Percentiles rank a stretch among this genome's conserved stretches.
Conservation (phyloP, 2,113 vertebrate species). For the Dolichallabes microphthalmus region DNA sequence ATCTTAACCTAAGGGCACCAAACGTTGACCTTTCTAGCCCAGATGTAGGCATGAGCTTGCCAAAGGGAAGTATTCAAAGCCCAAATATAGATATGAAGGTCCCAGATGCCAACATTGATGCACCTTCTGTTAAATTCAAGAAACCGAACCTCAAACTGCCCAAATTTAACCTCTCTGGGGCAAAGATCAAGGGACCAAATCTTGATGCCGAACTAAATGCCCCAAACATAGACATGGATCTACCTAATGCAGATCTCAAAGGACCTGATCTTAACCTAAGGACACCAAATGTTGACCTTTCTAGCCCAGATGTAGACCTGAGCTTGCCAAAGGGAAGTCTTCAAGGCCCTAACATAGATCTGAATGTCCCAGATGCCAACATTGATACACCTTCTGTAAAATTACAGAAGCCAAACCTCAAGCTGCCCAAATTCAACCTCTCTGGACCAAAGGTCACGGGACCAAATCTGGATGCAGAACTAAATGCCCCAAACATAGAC, state of each 20-base stretch:
- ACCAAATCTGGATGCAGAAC: constrained; percentile 46
- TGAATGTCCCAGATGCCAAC: constrained; percentile 58
- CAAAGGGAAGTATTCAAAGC: constrained; percentile 53
- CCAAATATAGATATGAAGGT: constrained; percentile 57
- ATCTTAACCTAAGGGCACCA: constrained; percentile 56
- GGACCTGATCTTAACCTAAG: constrained; percentile 39
- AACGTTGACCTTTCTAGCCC: constrained; percentile 57
- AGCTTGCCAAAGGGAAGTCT: constrained; percentile 55
- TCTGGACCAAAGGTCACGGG: constrained; percentile 48
- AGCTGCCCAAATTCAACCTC: constrained; percentile 51
- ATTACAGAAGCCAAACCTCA: constrained; percentile 62
- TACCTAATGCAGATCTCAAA: constrained; percentile 42
- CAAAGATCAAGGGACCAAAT: constrained; percentile 51
- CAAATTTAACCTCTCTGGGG: constrained; percentile 45
- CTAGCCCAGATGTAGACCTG: constrained; percentile 45
- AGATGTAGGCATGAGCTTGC: constrained; percentile 40
- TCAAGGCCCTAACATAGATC: constrained; percentile 54
- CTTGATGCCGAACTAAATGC: constrained; percentile 36
- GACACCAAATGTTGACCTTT: constrained; percentile 53
- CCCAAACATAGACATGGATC: constrained; percentile 43
- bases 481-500: constrained; percentile 26
- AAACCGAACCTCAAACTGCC: constrained; percentile 61
- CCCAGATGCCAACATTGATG: constrained; percentile 55
- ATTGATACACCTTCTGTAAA: constrained; percentile 53
- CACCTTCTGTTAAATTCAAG: constrained; percentile 57